Percentiles rank a stretch among this genome's conserved stretches.
Evolutionary conservation across 1,140 invertebrate genomes (phyloP).

Genomic region (Achroia grisella): DNA sequence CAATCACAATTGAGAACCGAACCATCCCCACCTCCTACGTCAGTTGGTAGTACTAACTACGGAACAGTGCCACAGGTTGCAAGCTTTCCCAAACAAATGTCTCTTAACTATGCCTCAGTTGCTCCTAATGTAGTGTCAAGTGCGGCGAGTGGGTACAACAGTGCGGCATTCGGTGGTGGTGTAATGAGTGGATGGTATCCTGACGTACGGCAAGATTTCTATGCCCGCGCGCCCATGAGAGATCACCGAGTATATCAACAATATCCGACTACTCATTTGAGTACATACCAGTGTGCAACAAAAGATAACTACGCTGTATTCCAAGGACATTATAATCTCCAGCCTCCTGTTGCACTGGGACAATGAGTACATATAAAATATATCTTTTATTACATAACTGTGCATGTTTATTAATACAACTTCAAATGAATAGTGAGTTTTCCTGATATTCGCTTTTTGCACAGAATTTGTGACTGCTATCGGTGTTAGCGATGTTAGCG

Average conservation of each 20-base stretch:
- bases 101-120: slow-evolving; percentile 36
- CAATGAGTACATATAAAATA: slow-evolving; percentile 29
- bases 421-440: no score
- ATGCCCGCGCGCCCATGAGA: slow-evolving; percentile 29
- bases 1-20: slow-evolving; percentile 6
- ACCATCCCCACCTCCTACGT: slow-evolving; percentile 2
- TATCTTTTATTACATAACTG: not conserved
- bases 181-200: slow-evolving; percentile 42
- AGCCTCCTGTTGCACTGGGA: slow-evolving; percentile 63
- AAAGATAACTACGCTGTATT: slow-evolving; percentile 70
- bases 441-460: no score
- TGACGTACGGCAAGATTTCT: slow-evolving; percentile 46
- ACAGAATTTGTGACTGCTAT: no score
- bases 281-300: slow-evolving; percentile 57
- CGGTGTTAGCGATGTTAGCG: no score
- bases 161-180: slow-evolving; percentile 30
- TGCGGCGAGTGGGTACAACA: slow-evolving; percentile 31
- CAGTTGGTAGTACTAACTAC: slow-evolving; percentile 49
- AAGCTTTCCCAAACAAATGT: slow-evolving; percentile 31
- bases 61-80: slow-evolving; percentile 38
- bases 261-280: slow-evolving; percentile 40
- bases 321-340: slow-evolving; percentile 68
- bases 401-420: no score
- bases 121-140: slow-evolving; percentile 34
- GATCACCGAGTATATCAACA: slow-evolving; percentile 56